Conservation (phyloP, 2,113 vertebrate species). For the Zootoca vivipara region DNA sequence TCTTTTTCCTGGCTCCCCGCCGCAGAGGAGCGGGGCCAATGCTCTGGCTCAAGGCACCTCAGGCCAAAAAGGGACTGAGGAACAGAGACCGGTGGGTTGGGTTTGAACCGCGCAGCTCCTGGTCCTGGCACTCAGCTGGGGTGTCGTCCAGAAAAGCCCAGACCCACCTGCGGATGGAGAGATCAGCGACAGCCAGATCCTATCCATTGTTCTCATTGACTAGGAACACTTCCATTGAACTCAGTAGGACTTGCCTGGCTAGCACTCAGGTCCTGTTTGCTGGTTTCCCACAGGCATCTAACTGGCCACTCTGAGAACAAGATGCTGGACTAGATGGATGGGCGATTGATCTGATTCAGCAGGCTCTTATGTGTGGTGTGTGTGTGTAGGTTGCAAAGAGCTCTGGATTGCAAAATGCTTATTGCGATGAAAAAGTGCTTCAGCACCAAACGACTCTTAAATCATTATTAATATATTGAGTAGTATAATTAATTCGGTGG, state of each 20-base stretch:
- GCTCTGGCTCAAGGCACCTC: neutral
- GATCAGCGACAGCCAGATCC: neutral
- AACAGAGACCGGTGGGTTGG: no score
- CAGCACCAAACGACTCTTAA: neutral
- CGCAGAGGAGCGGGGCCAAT: neutral
- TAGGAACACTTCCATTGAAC: no score
- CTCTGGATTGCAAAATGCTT: no score
- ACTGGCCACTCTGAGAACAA: no score
- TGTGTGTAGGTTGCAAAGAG: no score
- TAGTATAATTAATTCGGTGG: neutral
- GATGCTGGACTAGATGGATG: no score
- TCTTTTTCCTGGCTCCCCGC: neutral
- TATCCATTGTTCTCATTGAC: neutral
- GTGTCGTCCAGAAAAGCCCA: neutral
- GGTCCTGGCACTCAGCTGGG: neutral
- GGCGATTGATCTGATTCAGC: no score
- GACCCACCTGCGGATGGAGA: neutral
- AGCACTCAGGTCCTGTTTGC: no score
- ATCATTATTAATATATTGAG: neutral
- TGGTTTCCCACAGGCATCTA: no score
- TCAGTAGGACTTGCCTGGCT: no score
- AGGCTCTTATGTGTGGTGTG: no score
- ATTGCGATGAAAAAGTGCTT: neutral
- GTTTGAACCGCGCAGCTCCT: neutral
- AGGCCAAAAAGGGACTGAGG: neutral